These are phyloP conservation scores for Camponotus floridanus DNA, from an alignment of 1,140 invertebrate species.

Conservation along the genomic window DNA sequence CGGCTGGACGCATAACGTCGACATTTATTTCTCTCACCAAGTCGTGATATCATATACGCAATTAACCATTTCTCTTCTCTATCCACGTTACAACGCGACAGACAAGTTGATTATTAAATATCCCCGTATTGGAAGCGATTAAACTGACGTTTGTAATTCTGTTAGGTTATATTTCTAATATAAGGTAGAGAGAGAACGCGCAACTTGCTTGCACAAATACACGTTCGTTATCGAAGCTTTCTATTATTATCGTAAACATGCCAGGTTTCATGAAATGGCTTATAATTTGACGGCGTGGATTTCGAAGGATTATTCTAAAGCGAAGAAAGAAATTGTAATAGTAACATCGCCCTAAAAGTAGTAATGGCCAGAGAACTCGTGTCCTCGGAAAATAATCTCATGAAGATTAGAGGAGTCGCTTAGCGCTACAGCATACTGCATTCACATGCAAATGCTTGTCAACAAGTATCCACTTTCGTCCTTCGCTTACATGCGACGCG, in stretches of 20 bases:
- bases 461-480: constrained; percentile 74
- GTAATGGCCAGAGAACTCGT: constrained; percentile 72
- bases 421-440: constrained; percentile 69
- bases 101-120: constrained; percentile 55
- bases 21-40: constrained; percentile 53
- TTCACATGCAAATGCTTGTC: constrained; percentile 81
- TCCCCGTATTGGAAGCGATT: constrained; percentile 42
- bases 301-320: constrained; percentile 53
- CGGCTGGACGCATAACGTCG: constrained; percentile 5
- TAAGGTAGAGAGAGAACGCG: neutral
- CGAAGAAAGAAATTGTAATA: constrained; percentile 47
- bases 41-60: constrained; percentile 54
- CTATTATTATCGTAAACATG: neutral
- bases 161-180: constrained; percentile 13
- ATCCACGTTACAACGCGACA: constrained; percentile 22
- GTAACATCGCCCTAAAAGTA: constrained; percentile 58
- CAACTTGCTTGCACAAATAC: constrained; percentile 20
- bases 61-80: constrained; percentile 45
- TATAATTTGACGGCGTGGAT: neutral
- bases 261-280: neutral
- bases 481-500: constrained; percentile 59
- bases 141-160: constrained; percentile 44
- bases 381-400: constrained; percentile 77
- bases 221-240: neutral
- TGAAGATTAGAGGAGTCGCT: constrained; percentile 74